Base-by-base conservation (phyloP, 2,113 vertebrate genomes). In the Parus major region DNA sequence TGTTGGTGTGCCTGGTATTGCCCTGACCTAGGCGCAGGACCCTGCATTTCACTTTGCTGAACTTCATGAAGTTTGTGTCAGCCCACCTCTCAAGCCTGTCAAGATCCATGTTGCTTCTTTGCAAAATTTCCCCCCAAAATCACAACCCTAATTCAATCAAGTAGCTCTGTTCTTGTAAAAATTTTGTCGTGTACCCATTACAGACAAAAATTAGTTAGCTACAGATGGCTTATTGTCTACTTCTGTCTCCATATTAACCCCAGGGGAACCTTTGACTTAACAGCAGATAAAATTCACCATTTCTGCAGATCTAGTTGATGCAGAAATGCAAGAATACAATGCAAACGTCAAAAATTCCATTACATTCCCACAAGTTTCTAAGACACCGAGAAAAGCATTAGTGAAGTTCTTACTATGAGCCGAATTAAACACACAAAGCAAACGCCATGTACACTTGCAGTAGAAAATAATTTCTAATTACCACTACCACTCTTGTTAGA, bases 101-200 rank as follows among this genome's bases (percentile, higher is more conserved):
- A 66, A 66, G 33, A 36, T 28, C 18, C 4, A 29, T 44, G 22
- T 3, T 28, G 22, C 25, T 73, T 65, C 10, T 50, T 27, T 9
- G 4, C 2, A 6, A 4, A 5, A 25, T 52, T 8, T 12, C 1
- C 0, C 5, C 2, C 3, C 6, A 11, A 55, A 61, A 75, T 19
- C 24, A 33, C 28, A 36, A 33, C 6, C 2, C 5, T 13, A 76
- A 56, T 28, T 49, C n/a, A 52, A 8, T 17, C 10, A 46, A 25
- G 16, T 8, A 39, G 21, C 11, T 76, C 33, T 35, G 11, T 9
- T 69, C 18, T 44, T 10, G 21, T 39, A 27, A 28, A 49, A 35
- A 5, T 47, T 55, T 14, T 15, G 33, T 25, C n/a, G 24, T 2
- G 15, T 6, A 41, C 2, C 4, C 1, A 21, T 15, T 27, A 57